phyloP scores from a whole-genome alignment of 2,797 vertebrate species.

The Onychomys leucogaster region DNA sequence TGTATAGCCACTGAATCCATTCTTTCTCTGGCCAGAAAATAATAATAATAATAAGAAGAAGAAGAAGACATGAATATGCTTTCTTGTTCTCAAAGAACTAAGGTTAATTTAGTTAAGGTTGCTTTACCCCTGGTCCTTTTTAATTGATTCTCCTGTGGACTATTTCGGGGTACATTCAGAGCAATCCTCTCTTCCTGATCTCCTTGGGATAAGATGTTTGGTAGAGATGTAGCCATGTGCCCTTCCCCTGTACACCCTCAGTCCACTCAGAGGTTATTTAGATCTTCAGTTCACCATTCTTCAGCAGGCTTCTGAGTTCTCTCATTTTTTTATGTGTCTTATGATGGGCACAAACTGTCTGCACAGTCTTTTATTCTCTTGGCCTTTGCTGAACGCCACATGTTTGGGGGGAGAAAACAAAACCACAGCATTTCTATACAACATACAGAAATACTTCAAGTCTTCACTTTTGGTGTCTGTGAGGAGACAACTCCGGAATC shows the following conservation, averaged over 20 bases:
- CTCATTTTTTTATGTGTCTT: not conserved
- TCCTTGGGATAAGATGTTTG: not conserved
- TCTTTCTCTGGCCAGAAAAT: not conserved
- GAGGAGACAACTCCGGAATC: not conserved
- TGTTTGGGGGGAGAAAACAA: not conserved
- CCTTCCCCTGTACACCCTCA: not conserved
- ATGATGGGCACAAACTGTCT: not conserved
- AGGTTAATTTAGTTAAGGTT: conserved; percentile 35
- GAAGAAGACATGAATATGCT: not conserved
- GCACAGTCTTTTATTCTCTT: not conserved
- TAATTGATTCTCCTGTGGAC: conserved; percentile 27
- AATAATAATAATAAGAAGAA: not conserved
- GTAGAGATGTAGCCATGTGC: not conserved
- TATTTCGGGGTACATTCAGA: not conserved
- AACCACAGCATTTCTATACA: not conserved
- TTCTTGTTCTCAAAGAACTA: not conserved
- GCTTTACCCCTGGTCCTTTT: conserved; percentile 42
- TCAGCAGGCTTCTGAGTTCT: not conserved
- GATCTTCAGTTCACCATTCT: conserved; percentile 5
- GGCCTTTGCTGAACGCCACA: not conserved
- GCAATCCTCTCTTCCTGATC: not conserved
- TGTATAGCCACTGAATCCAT: not conserved
- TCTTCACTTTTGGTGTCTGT: not conserved
- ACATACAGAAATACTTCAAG: not conserved
- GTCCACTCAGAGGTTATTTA: not conserved